Conservation (phyloP, 2,888 invertebrate species). For the Pristionchus fissidentatus region DNA sequence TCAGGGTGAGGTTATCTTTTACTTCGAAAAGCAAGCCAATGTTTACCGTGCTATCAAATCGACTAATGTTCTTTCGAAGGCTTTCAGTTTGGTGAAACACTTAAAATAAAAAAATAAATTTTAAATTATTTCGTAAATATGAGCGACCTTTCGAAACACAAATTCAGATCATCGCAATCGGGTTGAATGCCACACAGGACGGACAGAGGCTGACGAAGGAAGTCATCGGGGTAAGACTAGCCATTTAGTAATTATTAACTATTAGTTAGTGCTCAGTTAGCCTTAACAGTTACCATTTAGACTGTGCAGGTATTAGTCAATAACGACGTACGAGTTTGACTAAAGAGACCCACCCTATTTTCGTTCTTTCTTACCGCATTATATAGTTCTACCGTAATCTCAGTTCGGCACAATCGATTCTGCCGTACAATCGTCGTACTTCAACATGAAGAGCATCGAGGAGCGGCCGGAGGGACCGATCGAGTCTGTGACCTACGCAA, state of each 20-base stretch:
- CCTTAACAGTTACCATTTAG: no score
- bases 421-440: constrained; percentile 44
- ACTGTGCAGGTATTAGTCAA: no score
- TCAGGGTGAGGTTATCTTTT: background rate
- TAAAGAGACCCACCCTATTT: background rate
- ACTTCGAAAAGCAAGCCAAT: no score
- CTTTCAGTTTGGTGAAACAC: no score
- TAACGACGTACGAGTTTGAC: background rate
- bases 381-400: background rate
- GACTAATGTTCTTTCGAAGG: no score
- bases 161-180: constrained; percentile 45
- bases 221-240: constrained; percentile 26
- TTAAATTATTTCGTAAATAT: no score
- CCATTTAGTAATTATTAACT: background rate
- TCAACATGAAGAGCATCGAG: constrained; percentile 38
- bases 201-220: constrained; percentile 39
- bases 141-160: no score
- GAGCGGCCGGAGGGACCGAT: background rate
- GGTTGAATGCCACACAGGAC: constrained; percentile 35
- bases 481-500: background rate
- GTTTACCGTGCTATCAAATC: no score
- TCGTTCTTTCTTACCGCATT: background rate
- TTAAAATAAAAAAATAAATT: no score
- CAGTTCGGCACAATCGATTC: constrained; percentile 34
- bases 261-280: no score